phyloP scores from a whole-genome alignment of 2,113 vertebrate species.

The Carassius carassius region DNA sequence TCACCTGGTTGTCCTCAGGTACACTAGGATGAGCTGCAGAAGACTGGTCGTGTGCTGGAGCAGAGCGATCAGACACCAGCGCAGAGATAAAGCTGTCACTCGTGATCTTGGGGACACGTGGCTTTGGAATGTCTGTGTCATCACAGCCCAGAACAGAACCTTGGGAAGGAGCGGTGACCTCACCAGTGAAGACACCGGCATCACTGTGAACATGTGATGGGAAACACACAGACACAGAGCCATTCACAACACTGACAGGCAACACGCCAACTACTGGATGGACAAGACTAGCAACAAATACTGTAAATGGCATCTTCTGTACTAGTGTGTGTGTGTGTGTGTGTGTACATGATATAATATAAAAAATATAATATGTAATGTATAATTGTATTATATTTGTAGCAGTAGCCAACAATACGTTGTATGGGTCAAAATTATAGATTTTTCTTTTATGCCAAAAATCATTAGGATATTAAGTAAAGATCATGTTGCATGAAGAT shows the following conservation, averaged over 20 bases:
- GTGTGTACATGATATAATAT: too few relatives aligned
- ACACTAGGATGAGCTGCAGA: slow-evolving; percentile 40
- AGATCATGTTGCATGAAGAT: too few relatives aligned
- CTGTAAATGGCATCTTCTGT: neutral
- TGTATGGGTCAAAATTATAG: too few relatives aligned
- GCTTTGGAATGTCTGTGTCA: slow-evolving; percentile 70
- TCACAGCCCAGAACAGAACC: slow-evolving; percentile 76
- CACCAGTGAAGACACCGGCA: slow-evolving; percentile 81
- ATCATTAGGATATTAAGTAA: too few relatives aligned
- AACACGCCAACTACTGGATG: slow-evolving; percentile 29
- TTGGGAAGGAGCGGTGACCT: slow-evolving; percentile 78
- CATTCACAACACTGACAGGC: neutral
- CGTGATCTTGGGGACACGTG: slow-evolving; percentile 67
- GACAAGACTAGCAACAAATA: neutral
- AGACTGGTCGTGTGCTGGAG: neutral
- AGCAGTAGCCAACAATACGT: too few relatives aligned
- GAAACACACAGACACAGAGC: slow-evolving; percentile 2
- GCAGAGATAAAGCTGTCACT: slow-evolving; percentile 80
- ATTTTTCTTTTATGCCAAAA: too few relatives aligned
- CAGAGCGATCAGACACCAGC: slow-evolving; percentile 71
- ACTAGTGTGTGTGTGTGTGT: too few relatives aligned
- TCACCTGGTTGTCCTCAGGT: slow-evolving; percentile 57
- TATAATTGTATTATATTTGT: too few relatives aligned
- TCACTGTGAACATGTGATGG: slow-evolving; percentile 69
- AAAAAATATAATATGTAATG: too few relatives aligned